A percentile compares a stretch with the other conserved stretches of the same genome.
Evolutionary conservation across 2,113 vertebrate genomes (phyloP).

Genomic region (Pituophis catenifer): DNA sequence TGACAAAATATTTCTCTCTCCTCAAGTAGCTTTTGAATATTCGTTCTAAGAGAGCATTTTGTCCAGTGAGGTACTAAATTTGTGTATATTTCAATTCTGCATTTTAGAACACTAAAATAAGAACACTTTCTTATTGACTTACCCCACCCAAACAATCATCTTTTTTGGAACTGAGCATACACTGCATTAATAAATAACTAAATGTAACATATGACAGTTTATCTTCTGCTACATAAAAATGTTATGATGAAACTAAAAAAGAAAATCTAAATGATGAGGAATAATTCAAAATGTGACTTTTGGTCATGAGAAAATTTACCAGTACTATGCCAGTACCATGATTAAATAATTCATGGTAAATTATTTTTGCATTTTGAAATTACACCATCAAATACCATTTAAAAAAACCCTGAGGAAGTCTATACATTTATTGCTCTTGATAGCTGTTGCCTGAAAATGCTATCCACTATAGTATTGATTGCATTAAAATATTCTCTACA

Average conservation of each 20-base stretch:
- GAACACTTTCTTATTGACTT: constrained; percentile 4
- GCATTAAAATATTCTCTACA: constrained; percentile 32
- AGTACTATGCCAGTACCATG: not conserved
- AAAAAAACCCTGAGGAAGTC: not conserved
- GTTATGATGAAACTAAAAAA: not conserved
- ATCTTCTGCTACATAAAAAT: not conserved
- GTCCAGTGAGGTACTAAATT: not conserved
- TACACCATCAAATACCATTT: not conserved
- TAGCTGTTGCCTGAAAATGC: constrained; percentile 17
- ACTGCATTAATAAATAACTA: not conserved
- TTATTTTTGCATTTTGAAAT: constrained; percentile 28
- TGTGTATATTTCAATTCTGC: not conserved
- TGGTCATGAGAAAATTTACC: not conserved
- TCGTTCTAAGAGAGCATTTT: not conserved
- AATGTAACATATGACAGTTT: not conserved
- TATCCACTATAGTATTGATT: not conserved
- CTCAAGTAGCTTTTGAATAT: not conserved
- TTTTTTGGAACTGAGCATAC: not conserved
- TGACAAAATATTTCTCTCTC: not conserved
- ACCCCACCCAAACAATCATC: rapidly evolving
- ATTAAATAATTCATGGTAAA: not conserved
- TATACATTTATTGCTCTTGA: not conserved
- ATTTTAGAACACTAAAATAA: not conserved
- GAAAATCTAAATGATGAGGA: not conserved
- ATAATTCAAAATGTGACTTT: constrained; percentile 12